These are phyloP conservation scores for Chaetogeoica ovagalla DNA, from an alignment of 2,888 invertebrate species.

Conservation along the genomic window DNA sequence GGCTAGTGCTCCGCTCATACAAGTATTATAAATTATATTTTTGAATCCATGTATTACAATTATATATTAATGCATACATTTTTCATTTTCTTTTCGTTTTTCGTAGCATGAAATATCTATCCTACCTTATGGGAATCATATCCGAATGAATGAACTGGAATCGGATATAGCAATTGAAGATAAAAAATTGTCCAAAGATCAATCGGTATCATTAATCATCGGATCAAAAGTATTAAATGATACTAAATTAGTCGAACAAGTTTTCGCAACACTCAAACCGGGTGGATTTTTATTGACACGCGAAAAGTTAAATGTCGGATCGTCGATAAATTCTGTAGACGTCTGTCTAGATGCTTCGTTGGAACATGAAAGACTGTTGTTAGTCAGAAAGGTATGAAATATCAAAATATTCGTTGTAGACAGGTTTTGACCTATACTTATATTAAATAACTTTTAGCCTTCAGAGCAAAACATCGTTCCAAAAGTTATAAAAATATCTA, in stretches of 20 bases:
- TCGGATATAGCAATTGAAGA: conserved; percentile 66
- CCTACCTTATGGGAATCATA: conserved; percentile 58
- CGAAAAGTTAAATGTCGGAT: conserved; percentile 60
- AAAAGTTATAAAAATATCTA: conserved; percentile 62
- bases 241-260: conserved; percentile 62
- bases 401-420: neutral
- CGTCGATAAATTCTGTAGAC: conserved; percentile 58
- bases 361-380: conserved; percentile 63
- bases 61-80: neutral
- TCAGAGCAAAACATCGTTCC: conserved; percentile 61
- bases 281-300: conserved; percentile 68
- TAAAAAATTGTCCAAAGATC: conserved; percentile 65
- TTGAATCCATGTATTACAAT: too few relatives aligned
- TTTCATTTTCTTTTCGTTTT: neutral
- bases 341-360: conserved; percentile 63
- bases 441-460: conserved; percentile 16
- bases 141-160: conserved; percentile 62
- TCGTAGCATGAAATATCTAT: conserved; percentile 69
- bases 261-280: conserved; percentile 63
- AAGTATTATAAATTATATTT: conserved; percentile 55
- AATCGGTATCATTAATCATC: conserved; percentile 63
- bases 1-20: conserved; percentile 64
- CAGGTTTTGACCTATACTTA: neutral
- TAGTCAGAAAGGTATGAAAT: conserved; percentile 62
- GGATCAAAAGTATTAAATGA: conserved; percentile 64